Evolutionary conservation across 2,888 invertebrate species (phyloP), one percentile per base, ranked within the genome.

Genomic region (Idaea straminata): DNA sequence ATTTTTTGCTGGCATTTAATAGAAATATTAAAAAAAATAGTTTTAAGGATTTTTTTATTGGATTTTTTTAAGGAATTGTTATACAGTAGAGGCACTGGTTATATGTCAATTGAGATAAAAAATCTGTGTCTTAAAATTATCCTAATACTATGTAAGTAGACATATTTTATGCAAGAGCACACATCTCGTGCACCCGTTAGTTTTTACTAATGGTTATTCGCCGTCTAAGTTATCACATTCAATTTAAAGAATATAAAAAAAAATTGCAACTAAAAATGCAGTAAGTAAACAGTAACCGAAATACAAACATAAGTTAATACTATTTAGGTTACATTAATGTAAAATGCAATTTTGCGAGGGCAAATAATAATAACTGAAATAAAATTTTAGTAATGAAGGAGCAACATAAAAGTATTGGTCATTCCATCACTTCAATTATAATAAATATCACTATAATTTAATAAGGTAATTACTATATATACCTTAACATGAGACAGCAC

Each of bases 401-500:
- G 74, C 78, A 79, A 77, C 69, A 73, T 74, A 65, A 72, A 76
- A 75, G 61, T 69, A 78, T 69, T 71, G 70, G 74, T 72, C 74
- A 74, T 75, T 77, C 73, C 77, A 79, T 78, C 74, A 77, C 74
- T 76, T 66, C 74, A 79, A 81, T 78, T 79, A 83, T 80, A 83
- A 85, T 82, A 86, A 86, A 83, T 83, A 85, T 85, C 74, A 83
- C 82, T 83, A 83, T 80, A 78, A 78, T 82, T 84, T 79, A 75
- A 78, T 77, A 74, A 72, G 73, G 76, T 75, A n/a, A 75, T 75
- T 74, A 71, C 71, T 74, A 72, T 71, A 72, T 62, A 72, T 72
- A 72, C 70, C 70, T 68, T 74, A 72, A 72, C 63, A 65, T 62
- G 68, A 68, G 67, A 77, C 70, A 68, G 71, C 72, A 71, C 74